Percentiles rank a stretch among this genome's conserved stretches.
phyloP scores from a whole-genome alignment of 2,113 vertebrate genomes.

The Pteronura brasiliensis region DNA sequence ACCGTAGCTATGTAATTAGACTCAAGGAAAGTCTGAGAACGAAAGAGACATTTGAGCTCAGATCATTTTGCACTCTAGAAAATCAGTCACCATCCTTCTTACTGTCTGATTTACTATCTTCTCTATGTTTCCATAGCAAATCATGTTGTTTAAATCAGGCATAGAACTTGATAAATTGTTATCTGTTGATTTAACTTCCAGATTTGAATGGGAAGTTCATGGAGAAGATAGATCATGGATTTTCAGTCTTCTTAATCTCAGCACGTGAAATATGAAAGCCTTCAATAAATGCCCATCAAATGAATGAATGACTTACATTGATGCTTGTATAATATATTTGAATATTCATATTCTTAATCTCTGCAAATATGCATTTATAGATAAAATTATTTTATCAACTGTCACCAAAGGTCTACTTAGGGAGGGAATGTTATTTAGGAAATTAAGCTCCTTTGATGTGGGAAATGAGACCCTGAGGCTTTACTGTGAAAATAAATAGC shows the following conservation, averaged over 20 bases:
- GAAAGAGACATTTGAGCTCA: neutral
- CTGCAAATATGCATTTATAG: neutral
- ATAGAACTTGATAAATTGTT: neutral
- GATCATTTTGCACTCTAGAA: neutral
- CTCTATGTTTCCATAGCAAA: neutral
- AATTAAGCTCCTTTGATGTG: conserved; percentile 44
- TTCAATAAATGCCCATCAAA: neutral
- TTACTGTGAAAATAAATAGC: neutral
- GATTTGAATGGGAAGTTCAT: neutral
- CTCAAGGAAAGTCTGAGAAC: neutral
- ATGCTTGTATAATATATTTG: neutral
- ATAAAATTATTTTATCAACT: conserved; percentile 34
- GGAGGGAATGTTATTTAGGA: neutral
- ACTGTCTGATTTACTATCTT: neutral
- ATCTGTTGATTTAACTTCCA: conserved; percentile 1
- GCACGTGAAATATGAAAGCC: neutral
- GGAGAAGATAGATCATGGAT: neutral
- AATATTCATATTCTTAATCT: conserved; percentile 28
- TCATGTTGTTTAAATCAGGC: neutral
- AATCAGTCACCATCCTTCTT: neutral
- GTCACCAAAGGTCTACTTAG: neutral
- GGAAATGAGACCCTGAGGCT: conserved; percentile 5
- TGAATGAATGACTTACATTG: neutral
- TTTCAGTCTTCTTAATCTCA: neutral
- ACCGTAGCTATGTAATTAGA: neutral